Base-by-base conservation (phyloP, 2,888 invertebrate genomes). In the Eupithecia exiguata region DNA sequence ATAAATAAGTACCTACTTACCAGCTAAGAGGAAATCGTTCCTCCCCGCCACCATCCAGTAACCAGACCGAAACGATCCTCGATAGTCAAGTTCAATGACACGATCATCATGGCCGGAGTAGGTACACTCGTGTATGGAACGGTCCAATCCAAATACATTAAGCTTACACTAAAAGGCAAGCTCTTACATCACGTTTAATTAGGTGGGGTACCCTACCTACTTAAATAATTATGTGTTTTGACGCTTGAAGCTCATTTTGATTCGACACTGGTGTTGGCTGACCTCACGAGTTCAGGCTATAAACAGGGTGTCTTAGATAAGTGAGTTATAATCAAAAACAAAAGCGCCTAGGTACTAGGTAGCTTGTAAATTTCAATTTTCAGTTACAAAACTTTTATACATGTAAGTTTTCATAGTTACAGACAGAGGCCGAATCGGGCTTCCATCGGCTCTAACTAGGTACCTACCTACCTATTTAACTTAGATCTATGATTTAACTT, bases 41-140 rank as follows among this genome's bases (percentile, higher is more conserved):
- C 43, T 69, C 35, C 63, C 90, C 84, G 89, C 89, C 89, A 88
- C 84, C 85, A 83, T 88, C 91, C 91, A 91, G 89, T 86, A 88
- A 90, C 86, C 89, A 90, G 88, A 91, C 91, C 90, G 90, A 90
- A 92, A 90, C 89, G 86, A 85, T 88, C 82, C 85, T 83, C 84
- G 71, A 74, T 77, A 82, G 85, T 79, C 83, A 84, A 86, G 92
- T 91, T 91, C 92, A 91, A 87, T 91, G 92, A 92, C 92, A 89
- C 84, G 75, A 80, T 77, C 81, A 78, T 84, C 84, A 83, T 86
- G 74, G 72, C 75, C 72, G 74, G 74, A 75, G 72, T 84, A 81
- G 82, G 63, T 63, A 84, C 82, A 66, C 25, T 40, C 38, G 16
- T 38, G n/a, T 43, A 40, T 43, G 40, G 25, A 36, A 63, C 35